phyloP scores from a whole-genome alignment of 2,113 vertebrate genomes.

The Poeciliopsis turrubarensis region DNA sequence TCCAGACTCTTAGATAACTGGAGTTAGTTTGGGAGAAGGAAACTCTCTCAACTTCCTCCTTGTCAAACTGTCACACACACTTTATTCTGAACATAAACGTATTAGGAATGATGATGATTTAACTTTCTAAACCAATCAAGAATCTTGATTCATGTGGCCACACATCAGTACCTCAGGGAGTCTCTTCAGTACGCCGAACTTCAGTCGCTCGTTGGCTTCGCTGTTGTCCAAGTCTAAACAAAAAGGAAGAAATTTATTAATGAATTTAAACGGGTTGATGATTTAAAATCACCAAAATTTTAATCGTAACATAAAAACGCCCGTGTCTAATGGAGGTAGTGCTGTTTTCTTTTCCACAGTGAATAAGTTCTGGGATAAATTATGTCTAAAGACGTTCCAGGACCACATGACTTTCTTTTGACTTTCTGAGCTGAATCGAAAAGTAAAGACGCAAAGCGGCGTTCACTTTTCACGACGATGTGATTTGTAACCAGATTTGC shows the following conservation, averaged over 20 bases:
- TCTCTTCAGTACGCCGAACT: slow-evolving; percentile 89
- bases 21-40: slow-evolving; percentile 46
- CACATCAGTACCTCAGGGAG: slow-evolving; percentile 86
- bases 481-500: too few species aligned
- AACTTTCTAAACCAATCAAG: not conserved
- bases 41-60: not conserved
- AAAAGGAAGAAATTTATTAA: not conserved
- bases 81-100: too few species aligned
- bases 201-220: slow-evolving; percentile 87
- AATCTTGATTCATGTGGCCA: not conserved
- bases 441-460: too few species aligned
- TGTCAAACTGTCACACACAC: slow-evolving; percentile 3
- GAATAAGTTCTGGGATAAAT: not conserved
- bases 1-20: slow-evolving; percentile 57
- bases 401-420: too few species aligned
- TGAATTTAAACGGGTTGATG: not conserved
- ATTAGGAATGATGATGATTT: too few species aligned
- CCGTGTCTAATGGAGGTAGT: not conserved
- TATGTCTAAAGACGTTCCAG: too few species aligned
- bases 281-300: not conserved
- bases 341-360: not conserved
- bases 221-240: slow-evolving; percentile 88
- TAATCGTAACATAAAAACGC: not conserved
- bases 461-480: too few species aligned
- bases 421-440: too few species aligned